phyloP scores from a whole-genome alignment of 2,113 vertebrate species.

The Sprattus sprattus region DNA sequence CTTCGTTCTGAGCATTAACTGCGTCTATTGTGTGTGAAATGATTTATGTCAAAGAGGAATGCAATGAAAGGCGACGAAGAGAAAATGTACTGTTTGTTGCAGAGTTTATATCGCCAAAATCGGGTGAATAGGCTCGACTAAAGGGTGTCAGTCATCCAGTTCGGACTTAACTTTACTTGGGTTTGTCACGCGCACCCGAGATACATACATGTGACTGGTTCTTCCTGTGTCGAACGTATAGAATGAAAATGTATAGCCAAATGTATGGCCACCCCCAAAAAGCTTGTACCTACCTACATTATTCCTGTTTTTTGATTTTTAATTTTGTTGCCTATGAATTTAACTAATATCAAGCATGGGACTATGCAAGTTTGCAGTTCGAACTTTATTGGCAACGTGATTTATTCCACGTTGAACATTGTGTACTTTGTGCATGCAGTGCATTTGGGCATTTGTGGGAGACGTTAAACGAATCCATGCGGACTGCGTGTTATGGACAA shows the following conservation, averaged over 20 bases:
- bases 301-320: not conserved
- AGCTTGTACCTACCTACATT: not conserved
- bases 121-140: not conserved
- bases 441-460: not conserved
- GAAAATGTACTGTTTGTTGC: not conserved
- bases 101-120: not conserved
- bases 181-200: not conserved
- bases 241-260: not conserved
- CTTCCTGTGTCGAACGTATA: not conserved
- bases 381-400: not conserved
- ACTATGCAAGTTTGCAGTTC: not conserved
- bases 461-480: not conserved
- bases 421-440: constrained; percentile 7
- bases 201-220: not conserved
- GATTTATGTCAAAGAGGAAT: not conserved
- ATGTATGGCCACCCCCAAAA: not conserved
- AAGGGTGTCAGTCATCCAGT: not conserved
- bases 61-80: not conserved
- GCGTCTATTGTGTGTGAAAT: not conserved
- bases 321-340: not conserved
- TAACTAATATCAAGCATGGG: not conserved
- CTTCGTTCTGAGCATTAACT: not conserved
- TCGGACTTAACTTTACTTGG: not conserved
- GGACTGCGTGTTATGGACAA: not conserved
- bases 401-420: not conserved